Percentiles rank a stretch among this genome's conserved stretches.
These are phyloP conservation scores for Lepidostoma basale DNA, from an alignment of 1,140 invertebrate species.

Conservation along the genomic window DNA sequence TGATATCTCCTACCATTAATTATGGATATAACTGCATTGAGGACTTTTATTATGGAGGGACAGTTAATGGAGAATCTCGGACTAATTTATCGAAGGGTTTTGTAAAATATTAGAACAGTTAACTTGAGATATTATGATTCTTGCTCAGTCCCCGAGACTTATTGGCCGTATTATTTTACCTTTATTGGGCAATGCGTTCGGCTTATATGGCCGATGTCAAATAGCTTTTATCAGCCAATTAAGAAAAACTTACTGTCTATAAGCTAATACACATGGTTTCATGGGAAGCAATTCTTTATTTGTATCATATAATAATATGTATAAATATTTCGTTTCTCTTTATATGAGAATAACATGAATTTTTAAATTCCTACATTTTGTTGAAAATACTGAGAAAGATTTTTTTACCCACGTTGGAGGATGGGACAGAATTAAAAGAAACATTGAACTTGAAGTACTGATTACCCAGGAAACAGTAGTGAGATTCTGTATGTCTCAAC, in stretches of 20 bases:
- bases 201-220: background rate
- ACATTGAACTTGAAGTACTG: no score
- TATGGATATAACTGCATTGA: slow-evolving; percentile 15
- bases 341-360: no score
- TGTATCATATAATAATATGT: no score
- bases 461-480: no score
- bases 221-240: slow-evolving; percentile 10
- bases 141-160: slow-evolving; percentile 21
- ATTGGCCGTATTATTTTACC: slow-evolving; percentile 32
- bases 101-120: slow-evolving; percentile 41
- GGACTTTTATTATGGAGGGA: slow-evolving; percentile 30
- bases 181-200: slow-evolving; percentile 34
- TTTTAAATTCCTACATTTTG: no score
- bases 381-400: no score
- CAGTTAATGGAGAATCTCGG: slow-evolving; percentile 16
- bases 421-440: no score
- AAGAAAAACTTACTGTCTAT: background rate
- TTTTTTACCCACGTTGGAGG: no score
- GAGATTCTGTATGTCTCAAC: no score
- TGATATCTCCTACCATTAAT: slow-evolving; percentile 21
- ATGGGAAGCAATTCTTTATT: no score
- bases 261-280: no score
- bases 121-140: slow-evolving; percentile 42
- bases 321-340: no score
- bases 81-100: slow-evolving; percentile 32